Evolutionary conservation across 35 echinoderm and acorn worm genomes (phyloP), one percentile per base, ranked within the genome.

Genomic region (Apostichopus parvimensis): DNA sequence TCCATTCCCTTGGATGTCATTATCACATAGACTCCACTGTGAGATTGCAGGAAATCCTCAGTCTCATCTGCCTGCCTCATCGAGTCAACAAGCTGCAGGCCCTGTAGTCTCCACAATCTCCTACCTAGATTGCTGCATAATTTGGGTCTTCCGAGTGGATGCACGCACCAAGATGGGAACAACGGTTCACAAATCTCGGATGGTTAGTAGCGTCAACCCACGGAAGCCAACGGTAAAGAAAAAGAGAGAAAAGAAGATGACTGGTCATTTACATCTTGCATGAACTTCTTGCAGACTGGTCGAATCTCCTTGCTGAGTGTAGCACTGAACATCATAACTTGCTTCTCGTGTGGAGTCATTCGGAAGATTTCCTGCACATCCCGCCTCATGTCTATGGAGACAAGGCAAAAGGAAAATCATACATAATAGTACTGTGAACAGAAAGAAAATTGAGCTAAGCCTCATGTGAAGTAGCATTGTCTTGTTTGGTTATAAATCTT

Each of bases 301-400:
- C 97, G 86, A 82, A 98, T 95, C 87, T 98, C 97, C 80, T 98
- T 98, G 95, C 97, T 98, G 79, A 98, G 94, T 6, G 97, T 98
- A 45, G 97, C 97, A 89, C 97, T 98, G 93, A 98, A 98, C 97
- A 98, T 98, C 97, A 98, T 98, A 20, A 98, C 97, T 90, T 98
- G 97, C 88, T 98, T 98, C 91, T 98, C 97, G 72, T 98, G 97
- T 22, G 97, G 97, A n/a, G 97, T 98, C 80, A 91, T 90, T 17
- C 97, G 93, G 91, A 98, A 98, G 77, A 98, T 98, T 86, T 98
- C 97, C 87, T 98, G 97, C 34, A 98, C 97, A 89, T 98, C 97
- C 56, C 93, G 92, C 88, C 97, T 95, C 97, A 98, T 98, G 83
- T 98, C 97, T 98, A 79, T 8, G 13, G 75, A 86, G 78, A 86